Percentiles rank a stretch among this genome's conserved stretches.
Evolutionary conservation across 2,113 vertebrate genomes (phyloP).

Genomic region (Otolemur garnettii): DNA sequence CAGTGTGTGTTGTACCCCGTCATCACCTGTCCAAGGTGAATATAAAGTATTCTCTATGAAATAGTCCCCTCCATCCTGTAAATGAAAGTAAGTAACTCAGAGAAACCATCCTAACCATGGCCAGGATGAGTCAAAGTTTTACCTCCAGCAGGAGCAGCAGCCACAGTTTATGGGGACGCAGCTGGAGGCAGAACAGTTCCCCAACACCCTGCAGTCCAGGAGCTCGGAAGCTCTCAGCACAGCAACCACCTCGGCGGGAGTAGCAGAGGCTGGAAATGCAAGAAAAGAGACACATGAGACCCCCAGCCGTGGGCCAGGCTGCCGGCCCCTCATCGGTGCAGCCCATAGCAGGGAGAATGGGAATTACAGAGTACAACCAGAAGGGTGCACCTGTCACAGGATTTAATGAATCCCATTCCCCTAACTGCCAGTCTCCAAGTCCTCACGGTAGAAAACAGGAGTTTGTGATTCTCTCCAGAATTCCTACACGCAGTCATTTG

Average conservation of each 20-base stretch:
- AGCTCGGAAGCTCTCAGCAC: not conserved
- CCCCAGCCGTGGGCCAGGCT: fast-evolving
- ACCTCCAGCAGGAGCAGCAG: not conserved
- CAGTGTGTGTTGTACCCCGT: not conserved
- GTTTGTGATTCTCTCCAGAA: not conserved
- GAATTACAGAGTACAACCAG: not conserved
- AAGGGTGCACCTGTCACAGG: not conserved
- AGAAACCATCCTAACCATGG: not conserved
- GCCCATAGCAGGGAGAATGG: not conserved
- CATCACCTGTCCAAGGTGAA: not conserved
- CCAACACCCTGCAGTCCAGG: not conserved
- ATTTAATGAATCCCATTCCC: conserved; percentile 19
- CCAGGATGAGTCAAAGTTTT: not conserved
- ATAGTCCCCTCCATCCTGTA: not conserved
- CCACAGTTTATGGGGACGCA: not conserved
- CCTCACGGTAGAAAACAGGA: not conserved
- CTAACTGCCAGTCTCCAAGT: not conserved
- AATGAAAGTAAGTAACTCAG: not conserved
- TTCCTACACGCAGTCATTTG: not conserved
- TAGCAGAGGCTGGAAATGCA: not conserved
- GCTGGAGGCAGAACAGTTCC: not conserved
- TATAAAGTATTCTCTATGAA: not conserved
- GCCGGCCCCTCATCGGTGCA: not conserved
- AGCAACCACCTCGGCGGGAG: not conserved
- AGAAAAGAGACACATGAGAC: not conserved